Evolutionary conservation across 2,113 vertebrate genomes (phyloP).

Genomic region (Pangasianodon hypophthalmus): DNA sequence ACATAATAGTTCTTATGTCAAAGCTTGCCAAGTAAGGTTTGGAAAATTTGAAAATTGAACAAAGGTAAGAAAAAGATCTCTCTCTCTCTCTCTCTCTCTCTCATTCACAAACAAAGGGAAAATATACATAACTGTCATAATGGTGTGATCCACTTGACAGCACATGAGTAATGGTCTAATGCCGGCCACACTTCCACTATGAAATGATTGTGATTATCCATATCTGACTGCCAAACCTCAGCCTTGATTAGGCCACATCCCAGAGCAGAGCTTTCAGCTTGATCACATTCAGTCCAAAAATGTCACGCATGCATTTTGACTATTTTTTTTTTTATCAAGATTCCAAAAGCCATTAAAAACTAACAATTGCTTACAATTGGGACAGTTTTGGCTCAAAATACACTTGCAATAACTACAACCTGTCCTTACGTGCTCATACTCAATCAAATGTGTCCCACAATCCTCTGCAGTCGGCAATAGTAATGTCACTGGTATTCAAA

Average conservation of each 20-base stretch:
- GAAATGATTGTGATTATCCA: not conserved
- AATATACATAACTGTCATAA: not conserved
- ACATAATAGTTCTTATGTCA: too few relatives aligned
- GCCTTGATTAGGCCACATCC: not conserved
- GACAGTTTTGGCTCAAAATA: not conserved
- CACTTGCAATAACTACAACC: not conserved
- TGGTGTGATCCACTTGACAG: not conserved
- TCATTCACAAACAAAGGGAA: not conserved
- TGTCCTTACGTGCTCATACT: not conserved
- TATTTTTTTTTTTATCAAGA: not conserved
- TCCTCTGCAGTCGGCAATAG: not conserved
- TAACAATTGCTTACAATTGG: not conserved
- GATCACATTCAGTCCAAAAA: not conserved
- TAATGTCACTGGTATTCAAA: not conserved
- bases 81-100: not conserved
- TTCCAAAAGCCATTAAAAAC: not conserved
- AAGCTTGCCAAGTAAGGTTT: too few relatives aligned
- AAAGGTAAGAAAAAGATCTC: not conserved
- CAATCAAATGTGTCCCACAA: not conserved
- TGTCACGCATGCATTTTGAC: not conserved
- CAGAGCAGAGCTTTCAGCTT: not conserved
- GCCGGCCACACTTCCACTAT: not conserved
- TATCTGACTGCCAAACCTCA: not conserved
- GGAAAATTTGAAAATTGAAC: not conserved
- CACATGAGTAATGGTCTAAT: not conserved